These are phyloP conservation scores for Globodera rostochiensis DNA, from an alignment of 1,140 invertebrate species.

Conservation along the genomic window DNA sequence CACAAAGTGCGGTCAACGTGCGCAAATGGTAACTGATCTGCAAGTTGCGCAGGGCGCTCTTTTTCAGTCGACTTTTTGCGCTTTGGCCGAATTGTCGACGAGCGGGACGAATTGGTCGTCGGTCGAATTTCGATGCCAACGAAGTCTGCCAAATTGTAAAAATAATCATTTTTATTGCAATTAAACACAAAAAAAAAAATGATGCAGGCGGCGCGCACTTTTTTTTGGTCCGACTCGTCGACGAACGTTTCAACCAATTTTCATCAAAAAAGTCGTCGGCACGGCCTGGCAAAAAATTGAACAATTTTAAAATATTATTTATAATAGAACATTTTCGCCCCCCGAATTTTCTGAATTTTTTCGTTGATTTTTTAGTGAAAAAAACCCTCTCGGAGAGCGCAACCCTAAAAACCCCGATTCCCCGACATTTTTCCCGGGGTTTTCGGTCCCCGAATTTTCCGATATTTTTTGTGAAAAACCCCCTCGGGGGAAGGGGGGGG, in stretches of 20 bases:
- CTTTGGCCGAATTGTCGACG: not conserved
- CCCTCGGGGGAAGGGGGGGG: too few relatives aligned
- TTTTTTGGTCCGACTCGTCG: too few relatives aligned
- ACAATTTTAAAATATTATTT: not conserved
- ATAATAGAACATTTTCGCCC: not conserved
- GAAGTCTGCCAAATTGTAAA: too few relatives aligned
- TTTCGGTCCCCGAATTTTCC: too few relatives aligned
- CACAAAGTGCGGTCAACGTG: not conserved
- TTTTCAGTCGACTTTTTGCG: conserved; percentile 14
- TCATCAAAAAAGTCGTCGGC: not conserved
- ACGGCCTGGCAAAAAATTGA: too few relatives aligned
- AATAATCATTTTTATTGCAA: too few relatives aligned
- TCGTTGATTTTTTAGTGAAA: not conserved
- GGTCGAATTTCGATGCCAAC: not conserved
- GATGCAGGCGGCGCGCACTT: too few relatives aligned
- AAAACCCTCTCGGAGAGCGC: too few relatives aligned
- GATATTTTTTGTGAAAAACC: too few relatives aligned
- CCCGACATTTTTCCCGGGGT: too few relatives aligned
- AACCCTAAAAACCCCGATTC: not conserved
- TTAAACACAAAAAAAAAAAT: too few relatives aligned
- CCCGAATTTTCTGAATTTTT: not conserved
- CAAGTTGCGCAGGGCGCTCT: conserved; percentile 16
- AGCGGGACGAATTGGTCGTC: not conserved
- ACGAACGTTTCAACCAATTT: too few relatives aligned
- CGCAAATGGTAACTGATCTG: conserved; percentile 2